Conservation (phyloP, 1,140 invertebrate genomes). For the Zeugodacus cucurbitae region DNA sequence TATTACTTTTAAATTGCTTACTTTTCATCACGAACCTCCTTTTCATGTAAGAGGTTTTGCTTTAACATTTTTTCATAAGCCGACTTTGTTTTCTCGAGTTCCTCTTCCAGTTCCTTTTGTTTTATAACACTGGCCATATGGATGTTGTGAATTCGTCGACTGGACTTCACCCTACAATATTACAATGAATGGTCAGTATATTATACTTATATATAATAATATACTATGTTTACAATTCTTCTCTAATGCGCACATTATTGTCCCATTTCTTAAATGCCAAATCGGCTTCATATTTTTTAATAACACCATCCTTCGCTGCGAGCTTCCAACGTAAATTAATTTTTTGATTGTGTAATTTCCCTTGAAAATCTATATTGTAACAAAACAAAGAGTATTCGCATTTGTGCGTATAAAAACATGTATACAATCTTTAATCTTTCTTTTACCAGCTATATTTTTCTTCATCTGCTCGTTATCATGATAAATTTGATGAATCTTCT, state of each 20-base stretch:
- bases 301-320: constrained; percentile 42
- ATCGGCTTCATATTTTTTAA: constrained; percentile 46
- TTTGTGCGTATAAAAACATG: neutral
- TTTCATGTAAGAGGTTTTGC: constrained; percentile 46
- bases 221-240: constrained; percentile 44
- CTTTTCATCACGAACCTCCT: constrained; percentile 46
- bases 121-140: constrained; percentile 40
- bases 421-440: neutral
- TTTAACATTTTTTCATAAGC: constrained; percentile 44
- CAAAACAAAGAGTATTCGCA: neutral
- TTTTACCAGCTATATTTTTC: constrained; percentile 41
- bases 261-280: constrained; percentile 46
- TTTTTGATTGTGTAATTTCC: constrained; percentile 42
- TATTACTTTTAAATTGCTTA: neutral
- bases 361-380: constrained; percentile 18
- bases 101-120: constrained; percentile 42
- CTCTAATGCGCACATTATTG: constrained; percentile 45
- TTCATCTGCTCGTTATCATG: constrained; percentile 42
- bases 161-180: constrained; percentile 43
- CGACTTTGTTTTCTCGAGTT: constrained; percentile 39
- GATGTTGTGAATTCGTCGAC: constrained; percentile 39
- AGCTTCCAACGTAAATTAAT: constrained; percentile 43
- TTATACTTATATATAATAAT: neutral
- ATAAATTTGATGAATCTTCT: constrained; percentile 43
- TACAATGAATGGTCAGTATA: neutral